A percentile compares a stretch with the other conserved stretches of the same genome.
phyloP scores from a whole-genome alignment of 1,140 invertebrate species.

The Heliothis subflexa region DNA sequence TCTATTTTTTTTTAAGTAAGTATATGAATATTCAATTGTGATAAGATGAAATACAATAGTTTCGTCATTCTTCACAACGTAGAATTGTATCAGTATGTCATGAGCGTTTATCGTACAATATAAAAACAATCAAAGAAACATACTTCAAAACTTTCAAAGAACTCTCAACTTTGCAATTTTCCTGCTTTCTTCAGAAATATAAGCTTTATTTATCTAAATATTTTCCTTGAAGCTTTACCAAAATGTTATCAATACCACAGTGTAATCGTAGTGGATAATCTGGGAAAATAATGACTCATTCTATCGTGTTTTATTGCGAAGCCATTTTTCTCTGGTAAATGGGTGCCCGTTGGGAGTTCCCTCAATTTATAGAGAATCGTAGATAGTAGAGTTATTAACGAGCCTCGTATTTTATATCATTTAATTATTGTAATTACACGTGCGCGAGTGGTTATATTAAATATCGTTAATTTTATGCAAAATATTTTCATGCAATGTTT shows the following conservation, averaged over 20 bases:
- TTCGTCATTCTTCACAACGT: too few relatives aligned
- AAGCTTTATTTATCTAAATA: conserved; percentile 1
- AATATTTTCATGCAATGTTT: neutral
- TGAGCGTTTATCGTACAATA: neutral
- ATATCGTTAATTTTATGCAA: conserved; percentile 20
- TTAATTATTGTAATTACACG: conserved; percentile 31
- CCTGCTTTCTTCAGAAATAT: neutral
- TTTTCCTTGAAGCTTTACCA: conserved; percentile 13
- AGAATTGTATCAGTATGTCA: neutral
- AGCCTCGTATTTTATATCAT: conserved; percentile 36
- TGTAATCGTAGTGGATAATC: conserved; percentile 41
- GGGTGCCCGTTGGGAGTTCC: conserved; percentile 43
- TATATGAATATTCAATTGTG: too few relatives aligned
- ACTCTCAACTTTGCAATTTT: neutral
- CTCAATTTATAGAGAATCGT: conserved; percentile 45
- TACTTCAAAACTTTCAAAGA: neutral
- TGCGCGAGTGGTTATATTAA: conserved; percentile 25
- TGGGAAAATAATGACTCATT: conserved; percentile 47
- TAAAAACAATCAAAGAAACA: neutral
- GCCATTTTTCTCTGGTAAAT: conserved; percentile 50
- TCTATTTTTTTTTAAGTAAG: too few relatives aligned
- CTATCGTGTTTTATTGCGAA: conserved; percentile 49
- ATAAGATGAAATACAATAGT: too few relatives aligned
- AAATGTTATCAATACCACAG: conserved; percentile 26
- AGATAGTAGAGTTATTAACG: conserved; percentile 43